A percentile compares a stretch with the other conserved stretches of the same genome.
Evolutionary conservation across 2,113 vertebrate species (phyloP).

Genomic region (Callithrix jacchus): DNA sequence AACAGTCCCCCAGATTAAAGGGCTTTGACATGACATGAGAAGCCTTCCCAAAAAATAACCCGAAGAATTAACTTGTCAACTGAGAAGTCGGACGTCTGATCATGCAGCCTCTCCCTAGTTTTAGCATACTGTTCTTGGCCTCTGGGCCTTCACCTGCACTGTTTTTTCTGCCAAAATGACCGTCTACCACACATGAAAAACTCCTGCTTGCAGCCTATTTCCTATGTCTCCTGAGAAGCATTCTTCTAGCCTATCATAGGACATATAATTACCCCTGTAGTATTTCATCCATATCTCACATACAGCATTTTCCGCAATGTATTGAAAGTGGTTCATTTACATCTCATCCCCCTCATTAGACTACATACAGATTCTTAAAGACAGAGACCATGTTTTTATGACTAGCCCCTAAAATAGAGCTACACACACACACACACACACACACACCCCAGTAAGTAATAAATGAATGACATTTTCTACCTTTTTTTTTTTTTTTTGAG

Average conservation of each 20-base stretch:
- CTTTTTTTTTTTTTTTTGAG: too few relatives aligned
- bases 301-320: not conserved
- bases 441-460: too few relatives aligned
- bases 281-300: not conserved
- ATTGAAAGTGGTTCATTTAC: not conserved
- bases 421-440: too few relatives aligned
- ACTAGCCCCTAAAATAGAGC: not conserved
- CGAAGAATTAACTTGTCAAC: not conserved
- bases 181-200: not conserved
- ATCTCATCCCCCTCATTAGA: not conserved
- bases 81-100: accelerated
- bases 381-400: not conserved
- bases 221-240: not conserved
- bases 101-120: accelerated
- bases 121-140: not conserved
- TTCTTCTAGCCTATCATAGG: not conserved
- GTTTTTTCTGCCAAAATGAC: not conserved
- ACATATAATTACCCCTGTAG: not conserved
- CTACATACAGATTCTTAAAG: not conserved
- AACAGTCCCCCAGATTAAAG: not conserved
- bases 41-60: not conserved
- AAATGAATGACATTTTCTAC: not conserved
- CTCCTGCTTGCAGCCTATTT: not conserved
- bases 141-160: not conserved
- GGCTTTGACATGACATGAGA: not conserved